Percentiles rank a stretch among this genome's conserved stretches.
Conservation (phyloP, 2,113 vertebrate genomes). For the Ameiurus melas region DNA sequence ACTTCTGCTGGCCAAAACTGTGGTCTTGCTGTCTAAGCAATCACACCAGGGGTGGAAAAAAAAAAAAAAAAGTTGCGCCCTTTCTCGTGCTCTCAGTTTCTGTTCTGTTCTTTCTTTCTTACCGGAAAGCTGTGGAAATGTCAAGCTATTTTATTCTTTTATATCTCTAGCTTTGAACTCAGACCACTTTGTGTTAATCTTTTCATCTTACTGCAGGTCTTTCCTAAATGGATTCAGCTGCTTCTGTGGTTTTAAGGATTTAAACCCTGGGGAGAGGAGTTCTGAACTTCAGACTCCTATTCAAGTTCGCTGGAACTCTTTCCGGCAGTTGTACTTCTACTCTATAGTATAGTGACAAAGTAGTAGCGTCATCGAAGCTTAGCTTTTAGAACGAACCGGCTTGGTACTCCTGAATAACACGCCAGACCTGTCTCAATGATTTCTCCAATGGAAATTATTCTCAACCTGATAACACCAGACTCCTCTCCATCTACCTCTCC, state of each 20-base stretch:
- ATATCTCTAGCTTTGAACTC: slow-evolving; percentile 12
- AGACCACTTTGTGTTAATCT: neutral
- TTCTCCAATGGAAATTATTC: slow-evolving; percentile 71
- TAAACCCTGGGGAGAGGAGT: neutral
- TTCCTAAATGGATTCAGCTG: slow-evolving; percentile 23
- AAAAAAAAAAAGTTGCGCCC: slow-evolving; percentile 20
- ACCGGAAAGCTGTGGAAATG: slow-evolving; percentile 31
- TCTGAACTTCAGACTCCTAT: slow-evolving; percentile 9
- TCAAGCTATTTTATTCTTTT: slow-evolving; percentile 15
- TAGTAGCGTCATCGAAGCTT: neutral
- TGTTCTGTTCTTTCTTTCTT: slow-evolving; percentile 24
- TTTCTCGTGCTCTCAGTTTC: slow-evolving; percentile 29
- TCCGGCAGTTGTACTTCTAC: neutral
- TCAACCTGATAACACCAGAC: slow-evolving; percentile 74
- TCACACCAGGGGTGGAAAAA: slow-evolving; percentile 9
- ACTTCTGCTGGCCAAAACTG: slow-evolving; percentile 37
- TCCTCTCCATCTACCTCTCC: slow-evolving; percentile 59
- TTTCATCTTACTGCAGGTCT: slow-evolving; percentile 11
- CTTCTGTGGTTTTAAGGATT: slow-evolving; percentile 21
- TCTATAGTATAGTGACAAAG: neutral
- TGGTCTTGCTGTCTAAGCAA: slow-evolving; percentile 20
- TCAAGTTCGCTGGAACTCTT: neutral
- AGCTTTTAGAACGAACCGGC: neutral
- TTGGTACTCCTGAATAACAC: neutral
- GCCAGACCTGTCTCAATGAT: slow-evolving; percentile 28